Conservation (phyloP, 2,113 vertebrate species). For the Merops nubicus region DNA sequence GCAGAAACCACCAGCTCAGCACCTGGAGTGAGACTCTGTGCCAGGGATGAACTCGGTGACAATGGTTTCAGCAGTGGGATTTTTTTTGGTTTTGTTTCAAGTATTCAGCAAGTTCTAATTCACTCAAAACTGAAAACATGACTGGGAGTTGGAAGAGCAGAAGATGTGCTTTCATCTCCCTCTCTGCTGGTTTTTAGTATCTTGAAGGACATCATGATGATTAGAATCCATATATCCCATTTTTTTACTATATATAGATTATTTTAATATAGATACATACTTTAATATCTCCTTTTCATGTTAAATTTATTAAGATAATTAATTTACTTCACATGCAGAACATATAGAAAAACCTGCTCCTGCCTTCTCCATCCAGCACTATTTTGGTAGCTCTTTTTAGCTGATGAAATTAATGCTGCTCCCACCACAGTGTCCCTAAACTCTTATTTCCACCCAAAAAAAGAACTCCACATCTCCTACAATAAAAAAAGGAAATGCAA, state of each 20-base stretch:
- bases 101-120: background rate
- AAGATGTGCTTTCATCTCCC: background rate
- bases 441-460: background rate
- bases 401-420: background rate
- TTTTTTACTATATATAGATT: background rate
- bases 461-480: background rate
- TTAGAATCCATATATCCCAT: background rate
- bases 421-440: background rate
- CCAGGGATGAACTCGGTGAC: background rate
- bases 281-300: background rate
- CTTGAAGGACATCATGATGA: background rate
- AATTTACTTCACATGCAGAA: background rate
- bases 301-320: background rate
- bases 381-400: background rate
- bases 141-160: background rate
- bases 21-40: background rate
- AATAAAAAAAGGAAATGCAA: background rate
- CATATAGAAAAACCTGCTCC: background rate
- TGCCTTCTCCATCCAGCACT: background rate
- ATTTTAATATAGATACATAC: no score
- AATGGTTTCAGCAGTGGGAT: fast-evolving
- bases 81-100: background rate
- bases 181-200: background rate
- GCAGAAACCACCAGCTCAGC: background rate
- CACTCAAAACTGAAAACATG: background rate